Conservation (phyloP, 2,113 vertebrate genomes). For the Pollachius pollachius region DNA sequence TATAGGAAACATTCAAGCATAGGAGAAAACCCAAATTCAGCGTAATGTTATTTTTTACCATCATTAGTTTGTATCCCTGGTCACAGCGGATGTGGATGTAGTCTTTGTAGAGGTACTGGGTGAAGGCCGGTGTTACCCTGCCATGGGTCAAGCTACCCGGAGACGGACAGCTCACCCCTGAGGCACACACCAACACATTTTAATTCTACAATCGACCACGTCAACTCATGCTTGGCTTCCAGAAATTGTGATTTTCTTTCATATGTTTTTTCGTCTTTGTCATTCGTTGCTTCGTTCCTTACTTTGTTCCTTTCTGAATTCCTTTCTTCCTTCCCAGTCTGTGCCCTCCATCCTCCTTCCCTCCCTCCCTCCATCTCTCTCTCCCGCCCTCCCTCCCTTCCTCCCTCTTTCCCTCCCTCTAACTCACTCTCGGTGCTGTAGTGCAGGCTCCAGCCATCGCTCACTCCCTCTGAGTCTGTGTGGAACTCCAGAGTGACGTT, state of each 20-base stretch:
- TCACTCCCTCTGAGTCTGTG: slow-evolving; percentile 62
- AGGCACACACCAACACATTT: slow-evolving; percentile 20
- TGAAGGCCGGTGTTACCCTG: slow-evolving; percentile 57
- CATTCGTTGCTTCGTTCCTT: no score
- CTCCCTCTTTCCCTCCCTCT: slow-evolving; percentile 39
- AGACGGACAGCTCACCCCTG: slow-evolving; percentile 65
- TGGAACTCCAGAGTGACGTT: slow-evolving; percentile 66
- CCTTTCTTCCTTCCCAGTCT: no score
- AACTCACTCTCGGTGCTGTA: slow-evolving; percentile 73
- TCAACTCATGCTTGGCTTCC: background rate
- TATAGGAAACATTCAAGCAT: no score
- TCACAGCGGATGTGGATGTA: slow-evolving; percentile 69
- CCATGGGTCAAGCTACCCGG: slow-evolving; percentile 52
- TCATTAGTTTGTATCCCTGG: slow-evolving; percentile 72
- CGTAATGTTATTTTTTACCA: slow-evolving; percentile 44
- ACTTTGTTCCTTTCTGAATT: no score
- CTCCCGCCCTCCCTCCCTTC: slow-evolving; percentile 50
- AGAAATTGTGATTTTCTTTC: no score
- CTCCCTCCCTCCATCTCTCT: slow-evolving; percentile 63
- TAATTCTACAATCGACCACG: no score
- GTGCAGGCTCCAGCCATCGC: slow-evolving; percentile 68
- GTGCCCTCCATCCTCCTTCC: slow-evolving; percentile 21
- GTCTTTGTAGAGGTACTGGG: slow-evolving; percentile 70
- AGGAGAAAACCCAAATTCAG: background rate
- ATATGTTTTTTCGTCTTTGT: no score